phyloP scores from a whole-genome alignment of 2,113 vertebrate species.

The Thermophis baileyi region DNA sequence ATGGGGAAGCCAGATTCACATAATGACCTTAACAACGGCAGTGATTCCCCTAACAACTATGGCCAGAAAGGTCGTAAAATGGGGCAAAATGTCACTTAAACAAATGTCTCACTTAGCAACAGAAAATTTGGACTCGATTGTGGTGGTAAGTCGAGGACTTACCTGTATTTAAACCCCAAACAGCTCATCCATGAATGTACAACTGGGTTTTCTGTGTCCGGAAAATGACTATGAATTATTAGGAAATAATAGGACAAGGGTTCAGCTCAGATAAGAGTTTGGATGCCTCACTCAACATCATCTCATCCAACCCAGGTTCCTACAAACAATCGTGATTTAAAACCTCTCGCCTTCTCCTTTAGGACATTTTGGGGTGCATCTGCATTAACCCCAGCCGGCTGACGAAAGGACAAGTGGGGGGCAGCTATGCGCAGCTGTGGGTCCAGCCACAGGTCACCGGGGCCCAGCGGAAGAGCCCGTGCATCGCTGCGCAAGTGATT shows the following conservation, averaged over 20 bases:
- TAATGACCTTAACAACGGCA: too few species aligned
- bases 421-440: conserved; percentile 83
- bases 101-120: too few species aligned
- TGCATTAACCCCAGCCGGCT: conserved; percentile 90
- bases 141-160: too few species aligned
- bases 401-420: conserved; percentile 91
- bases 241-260: too few species aligned
- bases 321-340: neutral
- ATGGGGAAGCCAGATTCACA: too few species aligned
- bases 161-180: too few species aligned
- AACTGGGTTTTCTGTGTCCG: neutral
- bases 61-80: too few species aligned
- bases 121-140: too few species aligned
- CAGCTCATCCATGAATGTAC: too few species aligned
- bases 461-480: conserved; percentile 64
- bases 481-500: conserved; percentile 82
- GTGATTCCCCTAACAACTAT: too few species aligned
- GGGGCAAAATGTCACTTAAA: too few species aligned
- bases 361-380: conserved; percentile 86
- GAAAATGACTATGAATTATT: neutral
- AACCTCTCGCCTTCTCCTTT: neutral
- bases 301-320: neutral
- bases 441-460: conserved; percentile 35
- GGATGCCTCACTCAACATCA: neutral
- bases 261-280: neutral